Percentiles rank a stretch among this genome's conserved stretches.
phyloP scores from a whole-genome alignment of 1,140 invertebrate species.

The Hirudo medicinalis region DNA sequence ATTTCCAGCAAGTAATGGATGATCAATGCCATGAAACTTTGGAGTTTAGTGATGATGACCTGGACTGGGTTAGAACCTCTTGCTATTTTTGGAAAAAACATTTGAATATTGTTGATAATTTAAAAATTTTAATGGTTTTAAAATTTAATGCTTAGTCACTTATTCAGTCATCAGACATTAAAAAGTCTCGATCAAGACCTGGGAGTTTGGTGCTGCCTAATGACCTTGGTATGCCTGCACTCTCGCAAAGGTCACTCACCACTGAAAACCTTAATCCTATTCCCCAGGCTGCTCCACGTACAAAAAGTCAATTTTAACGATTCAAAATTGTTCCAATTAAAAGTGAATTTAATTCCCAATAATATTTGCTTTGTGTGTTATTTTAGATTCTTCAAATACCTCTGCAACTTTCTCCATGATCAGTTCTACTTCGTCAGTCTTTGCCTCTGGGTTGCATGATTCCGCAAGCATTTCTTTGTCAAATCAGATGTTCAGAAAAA shows the following conservation, averaged over 20 bases:
- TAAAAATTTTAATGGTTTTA: too few relatives aligned
- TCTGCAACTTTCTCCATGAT: conserved; percentile 5
- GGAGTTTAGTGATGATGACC: conserved; percentile 40
- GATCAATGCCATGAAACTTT: conserved; percentile 31
- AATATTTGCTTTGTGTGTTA: not conserved
- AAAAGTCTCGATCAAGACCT: conserved; percentile 21
- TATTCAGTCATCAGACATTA: conserved; percentile 20
- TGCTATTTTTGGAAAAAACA: not conserved
- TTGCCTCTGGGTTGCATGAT: too few relatives aligned
- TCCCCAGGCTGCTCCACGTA: not conserved
- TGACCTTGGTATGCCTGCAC: not conserved
- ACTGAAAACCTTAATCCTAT: conserved; percentile 17
- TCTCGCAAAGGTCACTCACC: conserved; percentile 18
- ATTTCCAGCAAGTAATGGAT: conserved; percentile 29
- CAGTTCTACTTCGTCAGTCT: not conserved
- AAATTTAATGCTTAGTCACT: not conserved
- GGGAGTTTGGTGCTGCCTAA: conserved; percentile 21
- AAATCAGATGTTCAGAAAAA: conserved; percentile 15
- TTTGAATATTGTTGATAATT: too few relatives aligned
- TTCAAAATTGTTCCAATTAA: too few relatives aligned
- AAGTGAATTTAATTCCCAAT: too few relatives aligned
- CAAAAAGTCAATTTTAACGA: too few relatives aligned
- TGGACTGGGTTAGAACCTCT: conserved; percentile 26
- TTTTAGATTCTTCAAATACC: not conserved
- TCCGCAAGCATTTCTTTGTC: too few relatives aligned